Base-by-base conservation (phyloP, 30 jellyfish, hydroid and myxozoan species). In the Sanderia malayensis region DNA sequence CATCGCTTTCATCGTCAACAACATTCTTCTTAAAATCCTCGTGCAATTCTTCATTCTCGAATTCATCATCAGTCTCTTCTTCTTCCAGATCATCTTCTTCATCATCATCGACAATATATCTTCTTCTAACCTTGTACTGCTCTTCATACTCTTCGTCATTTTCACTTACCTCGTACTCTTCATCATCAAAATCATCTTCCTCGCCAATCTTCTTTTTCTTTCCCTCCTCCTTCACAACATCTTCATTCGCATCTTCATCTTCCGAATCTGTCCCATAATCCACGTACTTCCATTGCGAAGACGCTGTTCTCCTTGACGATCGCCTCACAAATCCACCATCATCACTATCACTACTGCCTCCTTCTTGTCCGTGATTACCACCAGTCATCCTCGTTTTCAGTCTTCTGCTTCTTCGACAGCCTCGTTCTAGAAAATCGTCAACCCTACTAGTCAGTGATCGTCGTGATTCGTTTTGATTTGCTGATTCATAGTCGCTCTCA, bases 401-500 rank as follows among this genome's bases (percentile, higher is more conserved):
- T 29, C 90, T 47, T 69, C 96, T 29, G 28, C 83, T 86, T 53
- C 96, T 79, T 41, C 96, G 86, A 47, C 83, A 76, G 25, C 92
- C 82, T 29, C 88, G 67, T 8, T 60, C 46, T 37, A 64, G 31
- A 44, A 79, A 24, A 30, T 68, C 72, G 15, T 61, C 87, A 24
- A 24, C 30, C 24, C 28, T 52, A n/a, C n/a, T n/a, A 4, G 26
- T 61, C 19, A 19, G 64, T 9, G 27, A 4, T 4, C 27, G 52
- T 37, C 52, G 6, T 37, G 64, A 28, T 25, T 45, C 70, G 19
- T 29, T 15, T 26, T 46, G 73, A 25, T 19, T 64, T n/a, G 31
- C 87, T 17, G 80, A 44, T 31, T 76, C 80, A 25, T 61, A 86
- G 24, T 76, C 87, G 67, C 83, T 78, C 0, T 53, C 28, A 44